Base-by-base conservation (phyloP, 53 echinoderm and acorn worm species). In the Arbacia lixula region DNA sequence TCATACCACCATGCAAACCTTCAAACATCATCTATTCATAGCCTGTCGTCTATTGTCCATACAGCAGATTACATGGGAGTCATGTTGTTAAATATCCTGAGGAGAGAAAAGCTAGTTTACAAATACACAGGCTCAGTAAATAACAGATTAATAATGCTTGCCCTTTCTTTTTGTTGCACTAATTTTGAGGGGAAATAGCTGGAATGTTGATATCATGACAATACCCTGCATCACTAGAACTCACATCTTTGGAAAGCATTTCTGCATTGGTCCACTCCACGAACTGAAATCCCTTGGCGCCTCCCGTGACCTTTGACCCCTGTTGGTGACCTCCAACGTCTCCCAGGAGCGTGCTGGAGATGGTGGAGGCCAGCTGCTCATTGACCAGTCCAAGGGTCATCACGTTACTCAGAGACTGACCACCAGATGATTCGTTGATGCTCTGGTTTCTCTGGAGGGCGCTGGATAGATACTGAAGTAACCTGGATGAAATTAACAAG, bases 161-260 rank as follows among this genome's bases (percentile, higher is more conserved):
- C n/a, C n/a, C n/a, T n/a, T n/a, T n/a, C n/a, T n/a, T n/a, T n/a
- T n/a, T n/a, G n/a, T n/a, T n/a, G n/a, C n/a, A n/a, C n/a, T n/a
- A n/a, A n/a, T n/a, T n/a, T n/a, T n/a, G n/a, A n/a, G n/a, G n/a
- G n/a, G n/a, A n/a, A n/a, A n/a, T n/a, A n/a, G n/a, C n/a, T n/a
- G n/a, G n/a, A n/a, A n/a, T n/a, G n/a, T n/a, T n/a, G n/a, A n/a
- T n/a, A n/a, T n/a, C n/a, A n/a, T n/a, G n/a, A n/a, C n/a, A n/a
- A n/a, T n/a, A n/a, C n/a, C n/a, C n/a, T n/a, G n/a, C n/a, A n/a
- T 20, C 26, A 3, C 30, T 9, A 29, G 30, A 10, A 41, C 96
- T 93, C 71, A 96, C 96, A 85, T 96, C 96, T 71, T 96, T 96
- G 14, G 96, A 91, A 24, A 96, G 66, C 96, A 96, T 93, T 75